Evolutionary conservation across 2,888 invertebrate species (phyloP).

Genomic region (Rhagophthalmus giganteus): DNA sequence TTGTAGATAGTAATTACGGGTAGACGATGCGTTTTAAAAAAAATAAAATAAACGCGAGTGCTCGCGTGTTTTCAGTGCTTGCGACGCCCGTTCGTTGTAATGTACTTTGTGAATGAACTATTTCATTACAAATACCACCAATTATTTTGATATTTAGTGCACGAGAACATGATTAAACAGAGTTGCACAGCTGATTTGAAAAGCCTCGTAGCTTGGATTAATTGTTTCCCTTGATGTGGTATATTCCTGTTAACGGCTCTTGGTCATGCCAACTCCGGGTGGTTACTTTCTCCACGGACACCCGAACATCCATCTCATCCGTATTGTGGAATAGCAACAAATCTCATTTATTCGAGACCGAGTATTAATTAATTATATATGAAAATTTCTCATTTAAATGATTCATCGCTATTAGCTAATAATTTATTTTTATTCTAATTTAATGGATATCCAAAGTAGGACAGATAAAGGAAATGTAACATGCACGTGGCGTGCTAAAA

Average conservation of each 20-base stretch:
- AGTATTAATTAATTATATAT: slow-evolving; percentile 12
- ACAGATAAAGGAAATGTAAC: slow-evolving; percentile 2
- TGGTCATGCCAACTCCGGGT: slow-evolving; percentile 35
- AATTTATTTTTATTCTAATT: slow-evolving; percentile 5
- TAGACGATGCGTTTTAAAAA: no score
- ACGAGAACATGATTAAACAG: slow-evolving; percentile 25
- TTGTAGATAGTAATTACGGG: no score
- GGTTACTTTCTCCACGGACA: slow-evolving; percentile 10
- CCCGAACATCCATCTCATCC: slow-evolving; percentile 4
- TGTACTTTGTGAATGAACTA: slow-evolving; percentile 12
- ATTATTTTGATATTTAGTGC: slow-evolving; percentile 22
- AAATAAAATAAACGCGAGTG: no score
- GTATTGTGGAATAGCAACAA: slow-evolving; percentile 7
- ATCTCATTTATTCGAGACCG: background rate
- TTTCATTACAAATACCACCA: slow-evolving; percentile 20
- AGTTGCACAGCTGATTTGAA: slow-evolving; percentile 26
- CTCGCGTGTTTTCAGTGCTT: slow-evolving; percentile 1
- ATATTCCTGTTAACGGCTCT: slow-evolving; percentile 34
- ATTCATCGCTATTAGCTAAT: background rate
- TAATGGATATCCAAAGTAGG: slow-evolving; percentile 1
- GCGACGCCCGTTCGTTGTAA: slow-evolving; percentile 2
- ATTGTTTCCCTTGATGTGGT: slow-evolving; percentile 34
- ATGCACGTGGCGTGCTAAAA: slow-evolving; percentile 12
- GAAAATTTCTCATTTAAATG: slow-evolving; percentile 4
- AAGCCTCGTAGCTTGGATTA: slow-evolving; percentile 33